Conservation (phyloP, 2,888 invertebrate species). For the Apodemia mormo region DNA sequence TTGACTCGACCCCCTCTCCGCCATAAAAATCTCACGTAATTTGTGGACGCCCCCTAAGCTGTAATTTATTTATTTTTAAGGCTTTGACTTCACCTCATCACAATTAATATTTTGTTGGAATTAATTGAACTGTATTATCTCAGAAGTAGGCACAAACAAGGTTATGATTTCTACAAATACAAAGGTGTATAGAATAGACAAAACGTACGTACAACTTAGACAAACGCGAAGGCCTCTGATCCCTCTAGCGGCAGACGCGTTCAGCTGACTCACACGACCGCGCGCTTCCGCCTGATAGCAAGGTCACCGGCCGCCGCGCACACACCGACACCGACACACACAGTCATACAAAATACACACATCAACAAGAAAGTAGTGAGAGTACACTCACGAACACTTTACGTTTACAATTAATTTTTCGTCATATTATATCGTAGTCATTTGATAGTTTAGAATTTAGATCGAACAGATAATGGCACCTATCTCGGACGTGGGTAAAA, state of each 20-base stretch:
- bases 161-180: constrained; percentile 1
- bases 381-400: constrained; percentile 60
- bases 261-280: constrained; percentile 68
- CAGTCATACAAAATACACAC: constrained; percentile 36
- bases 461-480: too few species aligned
- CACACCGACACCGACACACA: constrained; percentile 42
- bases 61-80: too few species aligned
- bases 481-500: too few species aligned
- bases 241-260: constrained; percentile 69
- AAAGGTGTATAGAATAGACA: neutral
- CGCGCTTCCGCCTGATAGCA: constrained; percentile 81
- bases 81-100: neutral
- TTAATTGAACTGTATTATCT: neutral
- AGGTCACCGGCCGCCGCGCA: constrained; percentile 77
- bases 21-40: too few species aligned
- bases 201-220: constrained; percentile 30
- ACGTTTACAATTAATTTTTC: neutral
- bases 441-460: too few species aligned
- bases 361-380: constrained; percentile 71
- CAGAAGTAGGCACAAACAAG: neutral
- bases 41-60: too few species aligned
- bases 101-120: neutral
- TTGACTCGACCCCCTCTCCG: too few species aligned
- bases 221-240: constrained; percentile 63
- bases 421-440: neutral